Base-by-base conservation (phyloP, 2,113 vertebrate genomes). In the Rousettus leschenaultii region DNA sequence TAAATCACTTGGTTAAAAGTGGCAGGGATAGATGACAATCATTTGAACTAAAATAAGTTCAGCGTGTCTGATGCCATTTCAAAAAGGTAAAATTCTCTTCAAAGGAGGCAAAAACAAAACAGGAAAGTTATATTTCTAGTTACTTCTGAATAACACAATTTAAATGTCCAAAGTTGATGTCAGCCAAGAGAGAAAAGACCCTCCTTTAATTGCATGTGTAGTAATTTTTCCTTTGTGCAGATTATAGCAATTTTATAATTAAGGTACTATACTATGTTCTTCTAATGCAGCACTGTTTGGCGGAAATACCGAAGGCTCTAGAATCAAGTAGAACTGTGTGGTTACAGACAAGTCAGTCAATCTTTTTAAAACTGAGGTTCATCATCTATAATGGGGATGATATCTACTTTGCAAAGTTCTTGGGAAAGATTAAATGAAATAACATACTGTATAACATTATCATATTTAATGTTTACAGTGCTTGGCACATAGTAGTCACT, bases 61-160 rank as follows among this genome's bases (percentile, higher is more conserved):
- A 89, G 68, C 4, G 43, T 73, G 18, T 84, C 48, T 91, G 38
- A 61, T 55, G 61, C n/a, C 14, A 80, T 92, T 92, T 91, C 43
- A 83, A 65, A 93, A 86, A 48, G 43, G 59, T n/a, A 86, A 96
- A 95, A 85, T 86, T 96, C 51, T 95, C 59, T 66, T 92, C 48
- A 95, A 68, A 91, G 40, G 66, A 75, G 35, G 53, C 35, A 66
- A 74, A 86, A 83, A 83, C 19, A 33, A 91, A 88, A 40, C 35
- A 66, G 57, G 33, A 38, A 95, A 94, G 45, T 6, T n/a, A 2
- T 87, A 66, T 57, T 51, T 90, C 55, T 77, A 66, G 38, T 53
- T 92, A 55, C 26, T 74, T 79, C 73, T 75, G 35, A 91, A 89
- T 95, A 90, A 92, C 82, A 94, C 7, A 73, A 89, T 65, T 90